These are phyloP conservation scores for Unio delphinus DNA, from an alignment of 2,888 invertebrate species.

Conservation along the genomic window DNA sequence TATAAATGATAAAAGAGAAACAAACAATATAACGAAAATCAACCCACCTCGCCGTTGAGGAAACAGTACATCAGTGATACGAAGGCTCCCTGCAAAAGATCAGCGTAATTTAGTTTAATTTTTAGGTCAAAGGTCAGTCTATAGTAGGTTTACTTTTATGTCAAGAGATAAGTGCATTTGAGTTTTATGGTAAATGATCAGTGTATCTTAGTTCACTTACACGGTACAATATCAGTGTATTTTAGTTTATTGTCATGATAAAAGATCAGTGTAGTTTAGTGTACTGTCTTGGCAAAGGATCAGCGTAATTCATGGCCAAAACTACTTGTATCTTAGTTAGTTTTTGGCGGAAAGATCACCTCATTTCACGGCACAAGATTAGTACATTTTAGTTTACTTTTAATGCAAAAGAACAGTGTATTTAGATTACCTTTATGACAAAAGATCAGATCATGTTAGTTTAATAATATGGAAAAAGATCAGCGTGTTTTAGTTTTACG, in stretches of 20 bases:
- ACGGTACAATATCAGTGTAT: not conserved
- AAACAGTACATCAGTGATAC: slow-evolving; percentile 68
- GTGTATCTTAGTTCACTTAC: not conserved
- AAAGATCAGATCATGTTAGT: not conserved
- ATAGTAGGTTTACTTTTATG: not conserved
- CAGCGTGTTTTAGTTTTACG: not conserved
- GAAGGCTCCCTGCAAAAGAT: slow-evolving; percentile 68
- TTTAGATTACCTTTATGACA: not conserved
- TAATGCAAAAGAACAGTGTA: not conserved
- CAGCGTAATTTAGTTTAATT: not conserved
- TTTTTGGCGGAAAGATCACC: no score
- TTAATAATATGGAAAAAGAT: not conserved
- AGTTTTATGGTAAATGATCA: not conserved
- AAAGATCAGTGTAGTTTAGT: not conserved
- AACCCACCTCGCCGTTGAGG: slow-evolving; percentile 65
- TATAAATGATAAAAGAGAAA: not conserved
- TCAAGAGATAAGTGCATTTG: no score
- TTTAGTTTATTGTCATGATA: not conserved
- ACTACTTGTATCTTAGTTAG: not conserved
- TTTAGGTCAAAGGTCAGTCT: not conserved
- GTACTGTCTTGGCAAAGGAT: slow-evolving; percentile 54
- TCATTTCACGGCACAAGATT: no score
- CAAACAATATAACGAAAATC: not conserved
- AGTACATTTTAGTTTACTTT: not conserved
- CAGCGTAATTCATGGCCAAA: not conserved